Evolutionary conservation across 2,888 invertebrate species (phyloP), one percentile per base, ranked within the genome.

Genomic region (Ennomos quercinarius): DNA sequence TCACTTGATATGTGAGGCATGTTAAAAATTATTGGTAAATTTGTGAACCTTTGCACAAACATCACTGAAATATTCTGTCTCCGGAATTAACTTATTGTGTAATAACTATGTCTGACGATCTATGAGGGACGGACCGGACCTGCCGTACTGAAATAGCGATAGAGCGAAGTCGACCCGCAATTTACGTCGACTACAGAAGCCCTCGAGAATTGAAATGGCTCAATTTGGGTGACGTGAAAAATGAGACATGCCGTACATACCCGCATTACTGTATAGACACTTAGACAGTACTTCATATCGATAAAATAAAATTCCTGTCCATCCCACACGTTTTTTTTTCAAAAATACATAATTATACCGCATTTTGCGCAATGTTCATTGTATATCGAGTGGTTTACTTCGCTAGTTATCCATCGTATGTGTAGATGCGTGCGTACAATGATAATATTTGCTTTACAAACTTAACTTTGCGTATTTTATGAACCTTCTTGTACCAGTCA

Each of bases 171-270:
- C 68, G 65, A 61, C 57, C 51, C 61, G 65, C 74, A 76, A 76
- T 74, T 73, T 71, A 76, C 64, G 68, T 69, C 61, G 59, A 57
- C 65, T 47, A 60, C 64, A 68, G 63, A 64, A 66, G 61, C 74
- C 64, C 61, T 59, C 27, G 73, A 73, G 76, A 74, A 71, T 76
- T 67, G 71, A 68, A 74, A 78, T 69, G 66, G 67, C 68, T 73
- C 75, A 77, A 78, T 78, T 78, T 72, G 68, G 52, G 69, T 68
- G 70, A 70, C 68, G 64, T 74, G 75, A 76, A 77, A 77, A 73
- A 75, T 76, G 69, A 72, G 69, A 74, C 66, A 63, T 65, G 63
- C 53, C 62, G 56, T 67, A 67, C 73, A 67, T 70, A 60, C 47
- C 61, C 63, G 65, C 63, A 17, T 37, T n/a, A 34, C 39, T 41